phyloP scores from a whole-genome alignment of 2,797 vertebrate genomes.

The Megaceryle alcyon region DNA sequence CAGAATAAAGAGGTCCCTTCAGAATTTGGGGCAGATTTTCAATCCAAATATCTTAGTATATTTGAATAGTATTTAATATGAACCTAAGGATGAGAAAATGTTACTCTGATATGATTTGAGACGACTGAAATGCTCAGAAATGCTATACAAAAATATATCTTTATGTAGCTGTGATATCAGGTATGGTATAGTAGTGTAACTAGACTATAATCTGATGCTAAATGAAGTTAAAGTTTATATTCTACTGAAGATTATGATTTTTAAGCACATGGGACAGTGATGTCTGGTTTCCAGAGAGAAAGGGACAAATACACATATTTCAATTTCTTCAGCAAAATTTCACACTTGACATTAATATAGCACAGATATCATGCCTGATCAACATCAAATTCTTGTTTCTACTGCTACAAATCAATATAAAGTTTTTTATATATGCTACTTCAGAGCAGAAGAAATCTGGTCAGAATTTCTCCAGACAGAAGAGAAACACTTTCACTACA shows the following conservation, averaged over 20 bases:
- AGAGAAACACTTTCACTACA: neutral
- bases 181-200: neutral
- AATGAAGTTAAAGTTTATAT: neutral
- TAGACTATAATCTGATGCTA: neutral
- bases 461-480: neutral
- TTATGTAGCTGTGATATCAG: neutral
- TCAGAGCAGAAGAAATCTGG: neutral
- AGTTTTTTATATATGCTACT: neutral
- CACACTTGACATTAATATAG: neutral
- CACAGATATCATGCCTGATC: neutral
- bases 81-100: neutral
- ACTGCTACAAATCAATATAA: neutral
- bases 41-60: neutral
- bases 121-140: neutral
- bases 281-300: neutral
- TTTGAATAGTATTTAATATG: neutral
- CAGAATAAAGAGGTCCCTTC: neutral
- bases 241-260: neutral
- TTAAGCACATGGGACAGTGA: neutral
- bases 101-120: neutral
- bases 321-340: neutral
- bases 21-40: neutral
- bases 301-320: neutral
- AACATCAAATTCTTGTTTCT: constrained; percentile 24
- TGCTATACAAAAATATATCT: neutral